Evolutionary conservation across 1,140 invertebrate species (phyloP).

Genomic region (Sogatella furcifera): DNA sequence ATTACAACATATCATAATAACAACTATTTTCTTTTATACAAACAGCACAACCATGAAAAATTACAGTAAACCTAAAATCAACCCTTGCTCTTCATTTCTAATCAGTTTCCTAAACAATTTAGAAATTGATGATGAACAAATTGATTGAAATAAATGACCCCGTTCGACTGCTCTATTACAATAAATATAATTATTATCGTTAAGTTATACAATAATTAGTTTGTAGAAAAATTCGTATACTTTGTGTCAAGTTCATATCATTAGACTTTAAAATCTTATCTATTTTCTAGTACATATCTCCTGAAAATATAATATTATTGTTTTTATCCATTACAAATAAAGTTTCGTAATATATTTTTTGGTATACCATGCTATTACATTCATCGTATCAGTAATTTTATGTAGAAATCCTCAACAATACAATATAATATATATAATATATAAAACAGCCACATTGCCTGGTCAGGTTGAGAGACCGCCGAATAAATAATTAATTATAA

Average conservation of each 20-base stretch:
- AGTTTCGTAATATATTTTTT: neutral
- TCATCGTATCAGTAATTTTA: too few relatives aligned
- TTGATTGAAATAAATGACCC: too few relatives aligned
- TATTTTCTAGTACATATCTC: neutral
- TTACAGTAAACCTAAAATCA: neutral
- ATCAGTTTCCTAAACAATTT: too few relatives aligned
- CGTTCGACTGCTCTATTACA: neutral
- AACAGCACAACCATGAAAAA: conserved; percentile 20
- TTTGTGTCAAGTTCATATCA: neutral
- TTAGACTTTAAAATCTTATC: neutral
- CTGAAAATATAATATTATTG: too few relatives aligned
- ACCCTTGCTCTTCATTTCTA: neutral
- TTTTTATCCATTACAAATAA: too few relatives aligned
- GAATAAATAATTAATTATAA: too few relatives aligned
- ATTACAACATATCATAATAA: conserved; percentile 16
- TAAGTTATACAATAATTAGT: neutral
- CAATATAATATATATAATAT: too few relatives aligned
- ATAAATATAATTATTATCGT: neutral
- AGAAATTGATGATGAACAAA: too few relatives aligned
- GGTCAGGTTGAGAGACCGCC: too few relatives aligned
- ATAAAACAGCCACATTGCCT: too few relatives aligned
- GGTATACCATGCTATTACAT: conserved; percentile 1
- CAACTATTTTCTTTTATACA: conserved; percentile 18
- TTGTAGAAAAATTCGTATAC: conserved; percentile 2
- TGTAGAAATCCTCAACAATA: too few relatives aligned